A percentile compares a stretch with the other conserved stretches of the same genome.
These are phyloP conservation scores for Zophobas atratus DNA, from an alignment of 1,140 invertebrate species.

Conservation along the genomic window DNA sequence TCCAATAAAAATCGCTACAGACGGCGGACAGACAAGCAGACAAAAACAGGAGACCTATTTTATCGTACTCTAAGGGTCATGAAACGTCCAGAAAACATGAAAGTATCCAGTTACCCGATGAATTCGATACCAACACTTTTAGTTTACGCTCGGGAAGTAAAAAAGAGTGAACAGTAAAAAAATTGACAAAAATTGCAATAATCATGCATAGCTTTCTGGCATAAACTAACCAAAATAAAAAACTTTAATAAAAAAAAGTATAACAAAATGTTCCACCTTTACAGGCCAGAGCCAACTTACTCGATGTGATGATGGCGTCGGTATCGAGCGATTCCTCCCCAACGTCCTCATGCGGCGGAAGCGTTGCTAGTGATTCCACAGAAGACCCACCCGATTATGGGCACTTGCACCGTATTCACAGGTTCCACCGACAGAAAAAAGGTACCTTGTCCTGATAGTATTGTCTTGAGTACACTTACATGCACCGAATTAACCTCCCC, in stretches of 20 bases:
- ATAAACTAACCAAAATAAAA: conserved; percentile 21
- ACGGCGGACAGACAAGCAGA: no score
- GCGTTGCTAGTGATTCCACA: conserved; percentile 74
- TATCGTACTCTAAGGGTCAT: no score
- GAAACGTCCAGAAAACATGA: no score
- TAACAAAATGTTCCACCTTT: not conserved
- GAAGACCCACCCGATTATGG: conserved; percentile 78
- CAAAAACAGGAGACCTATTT: no score
- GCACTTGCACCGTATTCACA: conserved; percentile 79
- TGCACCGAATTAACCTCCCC: not conserved
- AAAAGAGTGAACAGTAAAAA: no score
- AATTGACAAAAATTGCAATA: no score
- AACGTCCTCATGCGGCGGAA: conserved; percentile 76
- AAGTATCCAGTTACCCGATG: no score
- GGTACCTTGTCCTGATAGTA: conserved; percentile 68
- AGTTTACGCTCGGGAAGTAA: no score
- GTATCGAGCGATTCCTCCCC: conserved; percentile 80
- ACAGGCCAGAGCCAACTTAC: conserved; percentile 81
- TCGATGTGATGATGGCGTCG: conserved; percentile 83
- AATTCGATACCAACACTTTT: no score
- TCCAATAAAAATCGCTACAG: no score
- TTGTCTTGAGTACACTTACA: not conserved
- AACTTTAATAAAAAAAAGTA: not conserved
- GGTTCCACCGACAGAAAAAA: conserved; percentile 82
- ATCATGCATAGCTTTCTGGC: no score